Conservation (phyloP, 2,797 vertebrate species). For the Myotis vivesi region DNA sequence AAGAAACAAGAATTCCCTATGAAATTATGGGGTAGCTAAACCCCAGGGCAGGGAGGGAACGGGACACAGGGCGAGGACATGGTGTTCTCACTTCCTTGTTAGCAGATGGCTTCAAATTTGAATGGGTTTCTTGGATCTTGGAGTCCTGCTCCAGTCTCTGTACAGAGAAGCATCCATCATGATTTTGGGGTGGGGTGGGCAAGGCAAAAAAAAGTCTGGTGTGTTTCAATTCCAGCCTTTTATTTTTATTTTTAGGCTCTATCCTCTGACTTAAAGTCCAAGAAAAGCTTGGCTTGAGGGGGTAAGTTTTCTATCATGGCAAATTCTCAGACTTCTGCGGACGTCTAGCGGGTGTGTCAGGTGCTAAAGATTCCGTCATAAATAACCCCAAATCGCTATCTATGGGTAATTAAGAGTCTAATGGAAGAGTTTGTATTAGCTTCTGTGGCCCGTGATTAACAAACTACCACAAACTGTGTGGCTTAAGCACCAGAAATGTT, state of each 20-base stretch:
- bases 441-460: not conserved
- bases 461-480: not conserved
- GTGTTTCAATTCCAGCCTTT: not conserved
- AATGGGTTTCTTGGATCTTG: not conserved
- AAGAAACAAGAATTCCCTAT: conserved; percentile 39
- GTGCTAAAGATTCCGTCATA: rapidly evolving
- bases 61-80: not conserved
- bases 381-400: not conserved
- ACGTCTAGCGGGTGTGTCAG: not conserved
- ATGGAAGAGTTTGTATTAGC: not conserved
- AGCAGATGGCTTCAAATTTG: not conserved
- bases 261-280: not conserved
- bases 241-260: not conserved
- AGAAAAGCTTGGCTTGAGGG: not conserved
- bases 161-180: not conserved
- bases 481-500: not conserved
- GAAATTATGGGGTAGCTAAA: conserved; percentile 61
- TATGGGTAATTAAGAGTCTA: not conserved
- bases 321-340: not conserved
- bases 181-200: not conserved
- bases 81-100: not conserved
- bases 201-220: not conserved
- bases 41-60: not conserved
- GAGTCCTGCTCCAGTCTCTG: not conserved
- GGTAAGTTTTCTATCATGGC: not conserved